Evolutionary conservation across 2,888 invertebrate genomes (phyloP), one percentile per base, ranked within the genome.

Genomic region (Aethes cnicana): DNA sequence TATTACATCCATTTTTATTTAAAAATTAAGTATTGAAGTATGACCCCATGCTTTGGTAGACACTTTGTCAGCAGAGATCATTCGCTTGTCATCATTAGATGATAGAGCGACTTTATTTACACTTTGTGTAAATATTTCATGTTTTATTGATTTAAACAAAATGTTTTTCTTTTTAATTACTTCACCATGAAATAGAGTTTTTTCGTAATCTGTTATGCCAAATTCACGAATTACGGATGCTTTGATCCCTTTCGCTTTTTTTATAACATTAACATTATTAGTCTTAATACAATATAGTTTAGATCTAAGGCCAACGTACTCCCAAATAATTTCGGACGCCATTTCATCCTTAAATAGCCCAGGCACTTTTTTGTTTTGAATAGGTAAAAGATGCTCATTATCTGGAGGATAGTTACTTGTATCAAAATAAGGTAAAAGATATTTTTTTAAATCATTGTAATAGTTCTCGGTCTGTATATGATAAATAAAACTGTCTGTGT

Each of bases 401-500:
- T 56, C 21, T 4, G 1, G 0, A 6, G 9, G 7, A 44, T 47
- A 56, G 37, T 58, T 58, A 33, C 48, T 54, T 7, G 58, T 58
- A 47, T 58, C 58, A 41, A 53, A 58, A n/a, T 23, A 11, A 18
- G 32, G 9, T 39, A 39, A 23, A 8, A 58, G 32, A 43, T 47
- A 8, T 8, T 44, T n/a, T 32, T 54, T 30, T 9, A 58, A 28
- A 39, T 57, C 47, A 12, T 25, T 39, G 30, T 59, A 57, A 37
- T 55, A 39, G 37, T 55, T 52, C 21, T 47, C 20, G 9, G 54
- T 49, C 2, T 53, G 0, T 8, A 56, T 56, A 1, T 21, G 12
- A 23, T 58, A 54, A 7, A 58, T 18, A 3, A 54, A 32, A 44
- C 54, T 55, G 28, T 59, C 57, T 4, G 56, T 59, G 33, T 59